A percentile compares a stretch with the other conserved stretches of the same genome.
These are phyloP conservation scores for Columba livia DNA, from an alignment of 2,113 vertebrate genomes.

Conservation along the genomic window DNA sequence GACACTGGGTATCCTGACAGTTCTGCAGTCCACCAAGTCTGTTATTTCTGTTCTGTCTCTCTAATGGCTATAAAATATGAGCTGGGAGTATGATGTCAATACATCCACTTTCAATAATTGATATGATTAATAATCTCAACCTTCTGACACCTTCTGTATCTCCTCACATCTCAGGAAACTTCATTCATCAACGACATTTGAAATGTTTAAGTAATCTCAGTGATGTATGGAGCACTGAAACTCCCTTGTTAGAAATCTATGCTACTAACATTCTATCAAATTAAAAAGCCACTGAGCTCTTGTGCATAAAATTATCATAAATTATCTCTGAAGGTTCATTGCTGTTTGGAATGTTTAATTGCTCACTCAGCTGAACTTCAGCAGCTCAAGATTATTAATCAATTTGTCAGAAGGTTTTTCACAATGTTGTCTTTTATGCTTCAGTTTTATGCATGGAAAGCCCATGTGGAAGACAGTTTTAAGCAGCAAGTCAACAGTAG, in stretches of 20 bases:
- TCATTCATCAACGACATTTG: slow-evolving; percentile 91
- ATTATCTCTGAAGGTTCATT: slow-evolving; percentile 84
- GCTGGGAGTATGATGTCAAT: slow-evolving; percentile 88
- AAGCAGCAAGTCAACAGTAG: slow-evolving; percentile 42
- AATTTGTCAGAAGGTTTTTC: slow-evolving; percentile 75
- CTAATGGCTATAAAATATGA: slow-evolving; percentile 88
- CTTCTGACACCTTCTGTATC: slow-evolving; percentile 88
- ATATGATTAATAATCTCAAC: slow-evolving; percentile 95
- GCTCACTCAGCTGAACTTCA: slow-evolving; percentile 80
- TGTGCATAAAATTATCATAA: slow-evolving; percentile 88
- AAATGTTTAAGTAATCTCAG: slow-evolving; percentile 90
- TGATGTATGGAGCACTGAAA: slow-evolving; percentile 90
- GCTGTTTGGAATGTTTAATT: slow-evolving; percentile 86
- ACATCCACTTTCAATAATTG: slow-evolving; percentile 96
- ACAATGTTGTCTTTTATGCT: slow-evolving; percentile 64
- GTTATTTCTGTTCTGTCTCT: slow-evolving; percentile 83
- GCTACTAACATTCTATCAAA: slow-evolving; percentile 92
- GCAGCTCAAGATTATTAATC: slow-evolving; percentile 79
- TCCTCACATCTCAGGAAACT: slow-evolving; percentile 83
- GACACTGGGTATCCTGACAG: slow-evolving; percentile 55
- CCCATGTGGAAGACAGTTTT: slow-evolving; percentile 24
- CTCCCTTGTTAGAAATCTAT: slow-evolving; percentile 84
- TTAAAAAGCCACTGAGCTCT: slow-evolving; percentile 87
- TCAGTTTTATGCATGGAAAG: slow-evolving; percentile 45
- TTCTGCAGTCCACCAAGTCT: slow-evolving; percentile 64